Percentiles rank a stretch among this genome's conserved stretches.
Evolutionary conservation across 2,113 vertebrate species (phyloP).

Genomic region (Salvelinus namaycush): DNA sequence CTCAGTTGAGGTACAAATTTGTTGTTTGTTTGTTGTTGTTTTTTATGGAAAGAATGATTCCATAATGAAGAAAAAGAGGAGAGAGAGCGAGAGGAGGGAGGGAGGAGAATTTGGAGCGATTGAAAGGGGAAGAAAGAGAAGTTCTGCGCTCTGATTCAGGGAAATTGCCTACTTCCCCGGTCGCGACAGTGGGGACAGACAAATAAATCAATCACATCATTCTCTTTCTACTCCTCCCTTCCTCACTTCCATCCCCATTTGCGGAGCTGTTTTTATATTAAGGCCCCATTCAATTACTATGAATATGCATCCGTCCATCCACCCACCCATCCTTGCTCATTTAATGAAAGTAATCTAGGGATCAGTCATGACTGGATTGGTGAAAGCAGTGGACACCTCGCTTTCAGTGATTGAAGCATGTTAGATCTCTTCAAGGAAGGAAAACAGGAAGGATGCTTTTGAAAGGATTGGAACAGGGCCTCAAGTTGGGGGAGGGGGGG

Average conservation of each 20-base stretch:
- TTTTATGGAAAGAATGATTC: background rate
- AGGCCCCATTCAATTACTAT: background rate
- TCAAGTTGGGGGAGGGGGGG: too few relatives aligned
- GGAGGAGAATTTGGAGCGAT: background rate
- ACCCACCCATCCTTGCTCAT: too few relatives aligned
- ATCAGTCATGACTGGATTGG: too few relatives aligned
- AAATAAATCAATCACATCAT: constrained; percentile 48
- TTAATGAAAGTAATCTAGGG: too few relatives aligned
- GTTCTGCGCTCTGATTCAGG: constrained; percentile 33
- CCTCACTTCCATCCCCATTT: constrained; percentile 28
- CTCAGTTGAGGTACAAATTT: background rate
- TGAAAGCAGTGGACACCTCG: too few relatives aligned
- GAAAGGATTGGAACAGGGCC: too few relatives aligned
- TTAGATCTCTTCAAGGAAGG: too few relatives aligned
- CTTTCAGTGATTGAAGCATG: too few relatives aligned
- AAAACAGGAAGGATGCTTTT: too few relatives aligned
- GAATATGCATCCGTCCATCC: too few relatives aligned
- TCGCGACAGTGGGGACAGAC: constrained; percentile 27
- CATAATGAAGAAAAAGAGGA: background rate
- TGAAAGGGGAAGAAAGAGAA: background rate
- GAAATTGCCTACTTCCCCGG: constrained; percentile 28
- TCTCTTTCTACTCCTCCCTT: constrained; percentile 16
- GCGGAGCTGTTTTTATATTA: background rate
- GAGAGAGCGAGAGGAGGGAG: background rate
- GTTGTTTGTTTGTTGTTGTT: constrained; percentile 17